Conservation (phyloP, 1,140 invertebrate species). For the Ceratina australensis region DNA sequence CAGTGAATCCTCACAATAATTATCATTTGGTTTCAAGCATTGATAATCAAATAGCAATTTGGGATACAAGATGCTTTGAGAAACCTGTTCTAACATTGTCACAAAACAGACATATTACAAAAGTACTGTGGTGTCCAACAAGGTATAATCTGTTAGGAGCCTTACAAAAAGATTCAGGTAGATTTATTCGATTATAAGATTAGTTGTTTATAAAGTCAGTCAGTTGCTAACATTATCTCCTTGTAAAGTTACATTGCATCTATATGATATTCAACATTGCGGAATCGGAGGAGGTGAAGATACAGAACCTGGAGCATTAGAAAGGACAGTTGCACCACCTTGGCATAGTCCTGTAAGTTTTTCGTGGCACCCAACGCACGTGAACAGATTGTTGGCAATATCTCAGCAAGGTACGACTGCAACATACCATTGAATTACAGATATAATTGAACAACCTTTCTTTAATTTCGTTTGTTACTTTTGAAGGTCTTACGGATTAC, state of each 20-base stretch:
- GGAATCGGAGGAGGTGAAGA: constrained; percentile 83
- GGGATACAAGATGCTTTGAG: constrained; percentile 93
- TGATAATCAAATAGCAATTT: constrained; percentile 90
- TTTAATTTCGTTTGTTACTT: constrained; percentile 34
- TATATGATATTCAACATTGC: constrained; percentile 91
- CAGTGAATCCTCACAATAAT: constrained; percentile 88
- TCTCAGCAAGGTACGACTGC: constrained; percentile 79
- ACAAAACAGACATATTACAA: constrained; percentile 85
- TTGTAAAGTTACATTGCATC: constrained; percentile 80
- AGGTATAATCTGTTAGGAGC: constrained; percentile 88
- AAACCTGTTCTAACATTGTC: constrained; percentile 88
- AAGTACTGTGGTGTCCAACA: constrained; percentile 94
- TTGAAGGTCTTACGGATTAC: constrained; percentile 85
- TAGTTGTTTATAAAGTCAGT: neutral
- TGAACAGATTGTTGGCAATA: constrained; percentile 87
- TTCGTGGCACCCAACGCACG: constrained; percentile 90
- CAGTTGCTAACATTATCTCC: constrained; percentile 16
- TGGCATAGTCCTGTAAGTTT: constrained; percentile 84
- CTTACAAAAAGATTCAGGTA: constrained; percentile 84
- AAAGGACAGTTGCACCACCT: constrained; percentile 84
- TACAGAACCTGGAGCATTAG: constrained; percentile 87
- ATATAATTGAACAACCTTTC: neutral
- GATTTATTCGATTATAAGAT: neutral
- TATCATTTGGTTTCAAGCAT: constrained; percentile 90
- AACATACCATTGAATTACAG: neutral